Conservation (phyloP, 2,797 vertebrate species). For the Gallinago nigripennis region DNA sequence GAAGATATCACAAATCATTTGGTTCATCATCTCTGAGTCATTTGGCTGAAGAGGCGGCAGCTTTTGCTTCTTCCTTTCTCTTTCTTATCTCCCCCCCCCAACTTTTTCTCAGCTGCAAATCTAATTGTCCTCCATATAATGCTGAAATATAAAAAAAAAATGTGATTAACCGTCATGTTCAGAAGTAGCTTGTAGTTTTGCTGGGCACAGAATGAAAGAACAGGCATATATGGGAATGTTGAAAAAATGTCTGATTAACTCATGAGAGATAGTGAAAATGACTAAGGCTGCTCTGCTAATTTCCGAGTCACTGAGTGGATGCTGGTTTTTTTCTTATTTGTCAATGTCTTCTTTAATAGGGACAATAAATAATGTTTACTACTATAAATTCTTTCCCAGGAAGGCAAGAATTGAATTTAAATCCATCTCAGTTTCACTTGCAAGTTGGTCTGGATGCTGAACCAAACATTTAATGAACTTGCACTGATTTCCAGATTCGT, state of each 20-base stretch:
- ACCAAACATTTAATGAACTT: background rate
- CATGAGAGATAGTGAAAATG: constrained; percentile 39
- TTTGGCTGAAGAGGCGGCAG: constrained; percentile 47
- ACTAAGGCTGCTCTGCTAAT: constrained; percentile 38
- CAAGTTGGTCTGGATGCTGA: background rate
- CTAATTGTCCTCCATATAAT: constrained; percentile 37
- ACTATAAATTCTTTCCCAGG: background rate
- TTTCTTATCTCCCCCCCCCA: too few relatives aligned
- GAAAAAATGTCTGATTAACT: constrained; percentile 37
- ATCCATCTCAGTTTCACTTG: background rate
- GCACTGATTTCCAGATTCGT: background rate
- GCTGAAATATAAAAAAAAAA: constrained; percentile 60
- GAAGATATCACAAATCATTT: constrained; percentile 24
- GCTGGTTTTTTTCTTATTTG: constrained; percentile 47
- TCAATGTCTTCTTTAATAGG: background rate
- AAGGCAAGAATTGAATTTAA: background rate
- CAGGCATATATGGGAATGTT: background rate
- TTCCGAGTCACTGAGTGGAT: constrained; percentile 35
- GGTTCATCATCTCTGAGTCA: constrained; percentile 44
- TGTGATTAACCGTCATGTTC: constrained; percentile 54
- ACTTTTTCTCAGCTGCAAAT: constrained; percentile 44
- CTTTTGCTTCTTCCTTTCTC: background rate
- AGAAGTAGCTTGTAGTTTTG: constrained; percentile 33
- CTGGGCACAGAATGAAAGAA: constrained; percentile 32
- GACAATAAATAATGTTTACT: constrained; percentile 31